Base-by-base conservation (phyloP, 2,113 vertebrate species). In the Crotophaga sulcirostris region DNA sequence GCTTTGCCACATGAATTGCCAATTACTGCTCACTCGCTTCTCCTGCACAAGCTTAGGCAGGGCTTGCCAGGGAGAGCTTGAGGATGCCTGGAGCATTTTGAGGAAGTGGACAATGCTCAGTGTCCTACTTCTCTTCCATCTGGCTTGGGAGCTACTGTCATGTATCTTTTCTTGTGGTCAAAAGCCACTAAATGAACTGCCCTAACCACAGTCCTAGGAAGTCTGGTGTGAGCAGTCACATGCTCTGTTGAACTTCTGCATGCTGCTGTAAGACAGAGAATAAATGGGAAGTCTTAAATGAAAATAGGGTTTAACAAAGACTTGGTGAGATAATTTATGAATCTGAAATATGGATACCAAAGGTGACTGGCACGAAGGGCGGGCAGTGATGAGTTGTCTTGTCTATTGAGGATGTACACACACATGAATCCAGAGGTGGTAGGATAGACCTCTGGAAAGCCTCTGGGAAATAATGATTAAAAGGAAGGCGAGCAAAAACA, bases 191-290 rank as follows among this genome's bases (percentile, higher is more conserved):
- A 23, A 45, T 52, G 92, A 90, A 76, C 89, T 55, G 29, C 38
- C 63, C 72, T 70, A 59, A 93, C 92, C 82, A 63, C 89, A 47
- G 76, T 52, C 33, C 51, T 28, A 5, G 68, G 72, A 94, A 70
- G 72, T 42, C 79, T 84, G 51, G 11, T 2, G 12, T 70, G 55
- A 63, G 62, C 31, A 70, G 54, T 69, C 75, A 80, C n/a, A 77
- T 33, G 6, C 14, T 62, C 28, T 45, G 16, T 51, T 1, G 4
- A 58, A 47, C 49, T 93, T 79, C 77, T 75, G 33, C 54, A 4
- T 47, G 2, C 24, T 60, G 2, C 36, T 31, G 4, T 31, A 13
- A 89, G 55, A 29, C 1, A 7, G 2, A 55, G 19, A 79, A 51
- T 10, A n/a, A 70, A 55, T 31, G 51, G 67, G 62, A 94, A 88